Evolutionary conservation across 2,113 vertebrate species (phyloP), one percentile per base, ranked within the genome.

Genomic region (Salvator merianae): DNA sequence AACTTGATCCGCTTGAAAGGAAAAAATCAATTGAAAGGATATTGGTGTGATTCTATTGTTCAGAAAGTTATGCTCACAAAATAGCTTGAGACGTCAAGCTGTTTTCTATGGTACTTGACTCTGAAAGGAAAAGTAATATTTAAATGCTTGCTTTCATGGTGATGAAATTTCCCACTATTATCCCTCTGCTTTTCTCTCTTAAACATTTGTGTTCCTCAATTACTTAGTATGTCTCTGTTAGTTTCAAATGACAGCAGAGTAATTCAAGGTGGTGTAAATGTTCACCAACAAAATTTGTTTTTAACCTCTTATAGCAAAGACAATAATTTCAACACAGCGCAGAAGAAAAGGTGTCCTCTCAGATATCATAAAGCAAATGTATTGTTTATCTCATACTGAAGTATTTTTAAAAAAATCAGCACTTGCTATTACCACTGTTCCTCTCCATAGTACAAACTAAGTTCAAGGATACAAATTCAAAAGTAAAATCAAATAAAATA

Each of bases 201-300:
- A 43, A 30, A 26, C 50, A 5, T 34, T 47, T 53, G 4, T 9
- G 50, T 69, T 34, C n/a, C 66, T 71, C 65, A 53, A 16, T 47
- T 50, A 32, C 36, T 34, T 74, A 43, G 18, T 8, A 47, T 18
- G 55, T 26, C 70, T 69, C 66, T 14, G 34, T n/a, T 69, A 32
- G 43, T 81, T 69, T 50, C 65, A 53, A 34, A 34, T 84, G 82
- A n/a, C 74, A 90, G 86, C 85, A 47, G 79, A 89, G 20, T 91
- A 71, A 88, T 74, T 36, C 70, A 79, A 30, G 81, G 62, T n/a
- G 78, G 81, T 87, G 85, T 92, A 78, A 89, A 93, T 88, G 69
- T 55, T 90, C 76, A 89, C 53, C 36, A 74, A 68, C 7, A 82
- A 69, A 0, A 79, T 74, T 87, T 85, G 62, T 74, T 66, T 91